phyloP scores from a whole-genome alignment of 2,797 vertebrate species.

The Carapus acus region DNA sequence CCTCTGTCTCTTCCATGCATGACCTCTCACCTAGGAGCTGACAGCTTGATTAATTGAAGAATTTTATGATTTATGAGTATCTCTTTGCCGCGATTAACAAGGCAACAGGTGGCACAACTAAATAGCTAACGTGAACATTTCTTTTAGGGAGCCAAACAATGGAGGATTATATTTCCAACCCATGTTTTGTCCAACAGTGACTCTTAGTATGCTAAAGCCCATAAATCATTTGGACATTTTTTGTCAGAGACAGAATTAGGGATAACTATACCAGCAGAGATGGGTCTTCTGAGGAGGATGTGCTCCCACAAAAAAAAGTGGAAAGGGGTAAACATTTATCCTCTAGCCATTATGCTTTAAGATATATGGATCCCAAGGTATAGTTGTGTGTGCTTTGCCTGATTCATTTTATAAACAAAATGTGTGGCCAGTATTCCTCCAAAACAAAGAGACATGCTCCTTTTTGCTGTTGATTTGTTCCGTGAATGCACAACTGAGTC shows the following conservation, averaged over 20 bases:
- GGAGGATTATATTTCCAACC: slow-evolving; percentile 65
- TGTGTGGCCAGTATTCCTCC: not conserved
- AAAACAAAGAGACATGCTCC: slow-evolving; percentile 1
- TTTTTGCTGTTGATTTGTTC: not conserved
- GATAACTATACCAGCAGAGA: slow-evolving; percentile 50
- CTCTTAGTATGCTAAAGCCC: slow-evolving; percentile 66
- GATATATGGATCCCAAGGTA: no score
- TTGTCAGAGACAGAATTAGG: slow-evolving; percentile 62
- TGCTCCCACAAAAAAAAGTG: slow-evolving; percentile 31
- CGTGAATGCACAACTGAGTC: slow-evolving; percentile 20
- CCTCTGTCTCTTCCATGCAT: slow-evolving; percentile 88
- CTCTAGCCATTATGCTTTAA: no score
- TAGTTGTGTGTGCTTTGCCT: no score
- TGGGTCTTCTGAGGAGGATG: slow-evolving; percentile 53
- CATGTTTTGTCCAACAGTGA: slow-evolving; percentile 68
- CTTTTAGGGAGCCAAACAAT: slow-evolving; percentile 75
- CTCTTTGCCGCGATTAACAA: slow-evolving; percentile 94
- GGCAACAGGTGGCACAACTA: slow-evolving; percentile 98
- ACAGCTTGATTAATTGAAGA: slow-evolving; percentile 99
- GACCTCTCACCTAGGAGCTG: slow-evolving; percentile 88
- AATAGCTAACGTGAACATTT: slow-evolving; percentile 84
- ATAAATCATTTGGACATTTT: slow-evolving; percentile 80
- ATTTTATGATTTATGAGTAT: slow-evolving; percentile 99
- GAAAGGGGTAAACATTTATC: slow-evolving; percentile 1
- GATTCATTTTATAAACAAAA: no score